Percentiles rank a stretch among this genome's conserved stretches.
Evolutionary conservation across 1,140 invertebrate genomes (phyloP).

Genomic region (Rhagoletis pomonella): DNA sequence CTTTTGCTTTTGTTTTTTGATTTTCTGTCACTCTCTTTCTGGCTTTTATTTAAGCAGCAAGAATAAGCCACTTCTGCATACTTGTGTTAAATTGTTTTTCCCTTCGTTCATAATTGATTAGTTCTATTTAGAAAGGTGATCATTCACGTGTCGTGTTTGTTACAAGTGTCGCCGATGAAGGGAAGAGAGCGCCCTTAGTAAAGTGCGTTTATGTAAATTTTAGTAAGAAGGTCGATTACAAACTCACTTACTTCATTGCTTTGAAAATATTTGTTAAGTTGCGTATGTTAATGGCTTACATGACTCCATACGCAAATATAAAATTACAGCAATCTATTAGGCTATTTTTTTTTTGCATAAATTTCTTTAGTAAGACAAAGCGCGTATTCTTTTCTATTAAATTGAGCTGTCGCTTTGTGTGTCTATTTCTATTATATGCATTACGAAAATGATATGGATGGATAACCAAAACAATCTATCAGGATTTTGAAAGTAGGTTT

Average conservation of each 20-base stretch:
- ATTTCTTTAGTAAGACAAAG: not conserved
- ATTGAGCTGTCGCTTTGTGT: not conserved
- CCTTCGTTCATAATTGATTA: conserved; percentile 11
- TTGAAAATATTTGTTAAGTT: not conserved
- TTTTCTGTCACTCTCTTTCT: not conserved
- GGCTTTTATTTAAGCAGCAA: not conserved
- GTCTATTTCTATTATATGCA: not conserved
- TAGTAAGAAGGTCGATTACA: not conserved
- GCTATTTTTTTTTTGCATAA: no score
- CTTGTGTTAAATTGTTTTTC: not conserved
- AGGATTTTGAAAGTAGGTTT: not conserved
- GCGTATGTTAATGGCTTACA: not conserved
- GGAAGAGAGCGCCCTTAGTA: not conserved
- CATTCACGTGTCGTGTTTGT: not conserved
- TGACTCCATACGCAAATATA: no score
- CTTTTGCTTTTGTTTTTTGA: not conserved
- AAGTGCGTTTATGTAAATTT: no score
- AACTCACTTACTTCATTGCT: not conserved
- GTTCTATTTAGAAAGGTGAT: conserved; percentile 16
- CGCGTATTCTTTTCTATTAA: not conserved
- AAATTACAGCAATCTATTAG: no score
- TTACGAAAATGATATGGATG: not conserved
- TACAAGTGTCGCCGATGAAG: not conserved
- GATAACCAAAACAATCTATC: not conserved
- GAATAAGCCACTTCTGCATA: not conserved